Percentiles rank a stretch among this genome's conserved stretches.
Conservation (phyloP, 2,888 invertebrate species). For the Rapana venosa region DNA sequence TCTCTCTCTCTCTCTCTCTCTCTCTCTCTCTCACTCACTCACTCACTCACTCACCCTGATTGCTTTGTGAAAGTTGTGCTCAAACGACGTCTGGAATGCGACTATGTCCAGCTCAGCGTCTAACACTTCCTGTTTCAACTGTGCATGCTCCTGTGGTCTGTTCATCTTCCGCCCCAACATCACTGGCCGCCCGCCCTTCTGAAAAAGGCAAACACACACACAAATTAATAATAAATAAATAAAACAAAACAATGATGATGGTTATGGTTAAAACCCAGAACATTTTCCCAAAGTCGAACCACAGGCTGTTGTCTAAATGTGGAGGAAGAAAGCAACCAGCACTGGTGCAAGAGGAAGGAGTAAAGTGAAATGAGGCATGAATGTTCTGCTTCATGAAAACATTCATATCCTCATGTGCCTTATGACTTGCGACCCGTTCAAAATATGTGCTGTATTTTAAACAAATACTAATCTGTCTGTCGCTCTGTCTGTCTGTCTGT, state of each 20-base stretch:
- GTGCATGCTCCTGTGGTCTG: slow-evolving; percentile 55
- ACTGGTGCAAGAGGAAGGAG: too few relatives aligned
- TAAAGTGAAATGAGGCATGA: too few relatives aligned
- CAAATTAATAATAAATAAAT: not conserved
- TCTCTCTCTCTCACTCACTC: not conserved
- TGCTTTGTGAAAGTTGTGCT: slow-evolving; percentile 60
- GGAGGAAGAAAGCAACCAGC: too few relatives aligned
- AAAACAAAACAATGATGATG: not conserved
- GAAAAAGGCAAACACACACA: not conserved
- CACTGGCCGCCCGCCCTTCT: slow-evolving; percentile 39
- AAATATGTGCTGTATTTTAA: too few relatives aligned
- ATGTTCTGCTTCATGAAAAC: too few relatives aligned
- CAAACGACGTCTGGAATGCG: slow-evolving; percentile 63
- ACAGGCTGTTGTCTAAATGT: too few relatives aligned
- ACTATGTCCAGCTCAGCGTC: slow-evolving; percentile 68
- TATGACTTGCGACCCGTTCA: too few relatives aligned
- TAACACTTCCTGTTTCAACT: slow-evolving; percentile 57
- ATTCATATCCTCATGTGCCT: too few relatives aligned
- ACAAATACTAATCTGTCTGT: too few relatives aligned
- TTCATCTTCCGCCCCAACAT: slow-evolving; percentile 42
- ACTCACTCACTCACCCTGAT: slow-evolving; percentile 56
- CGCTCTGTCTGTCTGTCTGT: too few relatives aligned
- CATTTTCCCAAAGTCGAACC: too few relatives aligned
- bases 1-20: slow-evolving; percentile 41
- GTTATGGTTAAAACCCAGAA: too few relatives aligned